Evolutionary conservation across 2,797 vertebrate species (phyloP).

Genomic region (Premnoplex brunnescens): DNA sequence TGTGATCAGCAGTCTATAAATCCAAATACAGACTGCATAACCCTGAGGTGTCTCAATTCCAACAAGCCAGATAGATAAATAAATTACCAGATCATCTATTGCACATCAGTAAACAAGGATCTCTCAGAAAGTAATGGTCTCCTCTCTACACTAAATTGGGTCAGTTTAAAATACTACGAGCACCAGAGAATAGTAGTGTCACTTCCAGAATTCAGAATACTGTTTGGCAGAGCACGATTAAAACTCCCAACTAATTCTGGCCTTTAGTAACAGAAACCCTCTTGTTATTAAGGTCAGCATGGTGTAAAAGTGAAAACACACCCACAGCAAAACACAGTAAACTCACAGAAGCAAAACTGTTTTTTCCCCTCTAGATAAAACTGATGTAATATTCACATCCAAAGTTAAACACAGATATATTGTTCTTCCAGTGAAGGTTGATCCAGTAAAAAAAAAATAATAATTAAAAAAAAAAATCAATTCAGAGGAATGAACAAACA

Average conservation of each 20-base stretch:
- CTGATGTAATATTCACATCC: background rate
- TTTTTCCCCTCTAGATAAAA: background rate
- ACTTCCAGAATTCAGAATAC: slow-evolving; percentile 11
- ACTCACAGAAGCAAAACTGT: background rate
- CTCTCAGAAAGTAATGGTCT: background rate
- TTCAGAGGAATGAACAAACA: background rate
- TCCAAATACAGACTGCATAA: slow-evolving; percentile 19
- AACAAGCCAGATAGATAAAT: slow-evolving; percentile 52
- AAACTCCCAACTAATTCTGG: background rate
- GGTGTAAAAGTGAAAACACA: background rate
- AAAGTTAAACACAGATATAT: background rate
- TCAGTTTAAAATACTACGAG: slow-evolving; percentile 14
- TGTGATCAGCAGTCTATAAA: slow-evolving; percentile 53
- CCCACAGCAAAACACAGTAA: background rate
- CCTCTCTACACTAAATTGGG: background rate
- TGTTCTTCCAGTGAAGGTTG: background rate
- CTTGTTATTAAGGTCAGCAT: background rate
- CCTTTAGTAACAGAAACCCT: slow-evolving; percentile 25
- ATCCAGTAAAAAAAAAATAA: background rate
- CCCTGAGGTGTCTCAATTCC: background rate
- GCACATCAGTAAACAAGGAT: slow-evolving; percentile 28
- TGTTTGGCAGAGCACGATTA: slow-evolving; percentile 9
- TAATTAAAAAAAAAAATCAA: too few species aligned
- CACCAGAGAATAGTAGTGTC: background rate
- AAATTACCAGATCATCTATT: background rate